Evolutionary conservation across 2,888 invertebrate species (phyloP).

Genomic region (Cheilosia soror): DNA sequence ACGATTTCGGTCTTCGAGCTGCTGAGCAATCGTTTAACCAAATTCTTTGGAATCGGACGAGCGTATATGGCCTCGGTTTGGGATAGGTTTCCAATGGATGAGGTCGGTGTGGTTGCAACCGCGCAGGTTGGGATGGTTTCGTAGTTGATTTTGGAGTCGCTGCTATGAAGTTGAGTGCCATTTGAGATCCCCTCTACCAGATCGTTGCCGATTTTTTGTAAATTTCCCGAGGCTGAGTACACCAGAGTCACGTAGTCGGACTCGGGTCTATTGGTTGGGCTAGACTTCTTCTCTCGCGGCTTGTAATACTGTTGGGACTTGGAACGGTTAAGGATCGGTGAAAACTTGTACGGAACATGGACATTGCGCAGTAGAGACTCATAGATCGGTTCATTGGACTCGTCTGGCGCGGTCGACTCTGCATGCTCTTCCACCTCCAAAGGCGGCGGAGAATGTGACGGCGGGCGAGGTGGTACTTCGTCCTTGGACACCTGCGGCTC

Average conservation of each 20-base stretch:
- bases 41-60: conserved; percentile 80
- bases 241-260: conserved; percentile 83
- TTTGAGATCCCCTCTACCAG: conserved; percentile 66
- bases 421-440: conserved; percentile 77
- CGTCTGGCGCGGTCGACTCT: conserved; percentile 15
- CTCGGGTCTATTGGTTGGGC: conserved; percentile 80
- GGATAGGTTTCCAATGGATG: conserved; percentile 67
- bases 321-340: conserved; percentile 82
- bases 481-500: conserved; percentile 63
- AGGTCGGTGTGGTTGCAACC: conserved; percentile 26
- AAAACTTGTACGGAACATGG: conserved; percentile 84
- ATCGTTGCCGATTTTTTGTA: conserved; percentile 81
- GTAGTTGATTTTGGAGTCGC: conserved; percentile 78
- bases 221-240: conserved; percentile 80
- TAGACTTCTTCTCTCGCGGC: conserved; percentile 77
- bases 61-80: conserved; percentile 76
- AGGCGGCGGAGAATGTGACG: conserved; percentile 82
- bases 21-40: conserved; percentile 80
- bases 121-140: conserved; percentile 70
- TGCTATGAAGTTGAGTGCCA: conserved; percentile 73
- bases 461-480: conserved; percentile 81
- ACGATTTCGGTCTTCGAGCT: conserved; percentile 77
- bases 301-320: conserved; percentile 81
- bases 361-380: conserved; percentile 83
- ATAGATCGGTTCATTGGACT: conserved; percentile 81